These are phyloP conservation scores for Antechinus flavipes DNA, from an alignment of 2,113 vertebrate genomes.

Conservation along the genomic window DNA sequence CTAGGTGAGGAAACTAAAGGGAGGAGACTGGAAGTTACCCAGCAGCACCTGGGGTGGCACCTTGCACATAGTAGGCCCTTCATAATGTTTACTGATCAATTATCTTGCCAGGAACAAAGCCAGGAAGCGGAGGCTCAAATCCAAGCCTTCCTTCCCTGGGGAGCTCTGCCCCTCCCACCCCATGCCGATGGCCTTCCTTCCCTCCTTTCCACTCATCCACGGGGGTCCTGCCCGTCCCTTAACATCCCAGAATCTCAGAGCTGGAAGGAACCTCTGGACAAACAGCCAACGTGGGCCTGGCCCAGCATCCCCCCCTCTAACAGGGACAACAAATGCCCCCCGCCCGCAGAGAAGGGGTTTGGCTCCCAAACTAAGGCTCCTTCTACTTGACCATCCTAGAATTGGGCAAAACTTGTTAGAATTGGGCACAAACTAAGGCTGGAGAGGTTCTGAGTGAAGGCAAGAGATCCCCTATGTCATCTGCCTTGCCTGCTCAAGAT, in stretches of 20 bases:
- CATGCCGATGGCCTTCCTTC: background rate
- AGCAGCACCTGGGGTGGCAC: background rate
- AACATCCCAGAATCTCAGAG: background rate
- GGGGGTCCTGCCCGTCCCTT: background rate
- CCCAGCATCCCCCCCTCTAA: too few relatives aligned
- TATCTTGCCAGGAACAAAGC: background rate
- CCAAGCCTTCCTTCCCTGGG: background rate
- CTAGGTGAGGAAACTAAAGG: too few relatives aligned
- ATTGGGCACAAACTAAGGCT: background rate
- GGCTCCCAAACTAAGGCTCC: background rate
- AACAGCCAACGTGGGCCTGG: background rate
- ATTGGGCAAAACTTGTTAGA: background rate
- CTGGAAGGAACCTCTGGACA: background rate
- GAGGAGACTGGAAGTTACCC: background rate
- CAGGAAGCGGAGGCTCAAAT: background rate
- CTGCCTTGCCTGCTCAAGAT: background rate
- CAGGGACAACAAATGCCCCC: background rate
- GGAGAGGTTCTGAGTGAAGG: background rate
- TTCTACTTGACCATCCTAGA: background rate
- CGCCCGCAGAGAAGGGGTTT: background rate
- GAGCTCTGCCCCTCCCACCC: background rate
- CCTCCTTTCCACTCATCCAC: background rate
- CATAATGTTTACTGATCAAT: background rate
- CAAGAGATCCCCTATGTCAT: background rate
- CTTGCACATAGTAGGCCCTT: background rate